These are phyloP conservation scores for Aplysina aerophoba DNA, from an alignment of 37 sponge, comb jelly and placozoan species.

Conservation along the genomic window DNA sequence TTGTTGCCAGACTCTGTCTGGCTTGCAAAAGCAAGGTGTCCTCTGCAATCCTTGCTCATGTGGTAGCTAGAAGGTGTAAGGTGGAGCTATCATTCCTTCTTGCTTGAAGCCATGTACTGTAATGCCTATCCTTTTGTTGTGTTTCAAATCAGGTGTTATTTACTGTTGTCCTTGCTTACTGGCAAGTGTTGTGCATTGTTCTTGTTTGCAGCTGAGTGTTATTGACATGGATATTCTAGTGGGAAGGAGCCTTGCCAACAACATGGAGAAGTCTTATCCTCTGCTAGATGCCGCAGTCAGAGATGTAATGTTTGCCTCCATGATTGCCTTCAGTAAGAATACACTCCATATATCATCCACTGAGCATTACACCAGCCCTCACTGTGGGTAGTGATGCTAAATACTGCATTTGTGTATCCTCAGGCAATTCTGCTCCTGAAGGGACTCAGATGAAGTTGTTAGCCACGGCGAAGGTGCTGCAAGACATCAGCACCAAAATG, in stretches of 20 bases:
- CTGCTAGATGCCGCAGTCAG: constrained; percentile 51
- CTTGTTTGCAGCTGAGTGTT: constrained; percentile 3
- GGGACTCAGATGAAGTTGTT: constrained; percentile 50
- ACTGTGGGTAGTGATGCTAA: too few species aligned
- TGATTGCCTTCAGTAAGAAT: constrained; percentile 55
- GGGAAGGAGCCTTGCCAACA: constrained; percentile 36
- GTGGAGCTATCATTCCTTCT: too few species aligned
- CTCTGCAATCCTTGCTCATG: too few species aligned
- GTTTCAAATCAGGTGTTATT: too few species aligned
- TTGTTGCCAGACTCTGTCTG: neutral
- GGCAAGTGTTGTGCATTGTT: too few species aligned
- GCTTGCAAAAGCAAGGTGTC: too few species aligned
- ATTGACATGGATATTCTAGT: constrained; percentile 69
- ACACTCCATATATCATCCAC: neutral
- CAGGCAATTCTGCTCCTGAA: constrained; percentile 49
- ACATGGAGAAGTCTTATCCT: constrained; percentile 25
- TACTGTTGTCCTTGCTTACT: too few species aligned
- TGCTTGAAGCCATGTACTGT: too few species aligned
- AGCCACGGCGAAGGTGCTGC: constrained; percentile 46
- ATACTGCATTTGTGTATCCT: neutral
- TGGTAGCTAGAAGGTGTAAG: too few species aligned
- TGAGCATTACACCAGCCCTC: too few species aligned
- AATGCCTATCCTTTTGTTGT: too few species aligned
- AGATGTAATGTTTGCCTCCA: constrained; percentile 40
- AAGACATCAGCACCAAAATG: constrained; percentile 56